These are phyloP conservation scores for Trichonephila inaurata DNA, from an alignment of 1,140 invertebrate species.

Conservation along the genomic window DNA sequence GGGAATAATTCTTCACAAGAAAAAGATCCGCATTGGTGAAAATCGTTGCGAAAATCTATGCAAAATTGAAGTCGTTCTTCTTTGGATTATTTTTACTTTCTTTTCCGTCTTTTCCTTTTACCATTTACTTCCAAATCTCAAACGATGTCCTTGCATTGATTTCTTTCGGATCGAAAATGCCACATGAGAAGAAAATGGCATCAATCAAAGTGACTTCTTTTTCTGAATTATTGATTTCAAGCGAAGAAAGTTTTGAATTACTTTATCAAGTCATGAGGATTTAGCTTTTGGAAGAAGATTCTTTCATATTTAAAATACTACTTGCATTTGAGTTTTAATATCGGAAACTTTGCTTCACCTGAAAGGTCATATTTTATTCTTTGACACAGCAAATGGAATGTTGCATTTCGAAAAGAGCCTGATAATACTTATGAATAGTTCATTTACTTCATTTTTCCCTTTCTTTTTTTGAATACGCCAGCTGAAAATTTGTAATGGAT, in stretches of 20 bases:
- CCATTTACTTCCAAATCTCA: constrained; percentile 74
- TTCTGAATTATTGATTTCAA: constrained; percentile 72
- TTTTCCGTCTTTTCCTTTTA: constrained; percentile 32
- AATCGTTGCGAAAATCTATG: constrained; percentile 74
- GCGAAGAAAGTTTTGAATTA: constrained; percentile 71
- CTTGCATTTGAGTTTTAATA: constrained; percentile 52
- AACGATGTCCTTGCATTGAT: constrained; percentile 74
- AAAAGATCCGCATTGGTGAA: constrained; percentile 41
- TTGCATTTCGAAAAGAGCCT: constrained; percentile 38
- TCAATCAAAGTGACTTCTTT: constrained; percentile 73
- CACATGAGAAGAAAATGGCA: constrained; percentile 74
- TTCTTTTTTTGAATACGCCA: background rate
- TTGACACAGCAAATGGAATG: constrained; percentile 32
- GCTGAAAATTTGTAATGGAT: background rate
- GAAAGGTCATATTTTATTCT: constrained; percentile 58
- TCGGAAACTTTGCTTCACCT: constrained; percentile 47
- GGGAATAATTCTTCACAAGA: constrained; percentile 13
- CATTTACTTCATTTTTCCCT: background rate
- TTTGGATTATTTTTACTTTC: constrained; percentile 61
- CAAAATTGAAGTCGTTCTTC: constrained; percentile 73
- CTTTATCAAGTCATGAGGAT: constrained; percentile 74
- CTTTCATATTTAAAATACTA: constrained; percentile 73
- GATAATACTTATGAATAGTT: constrained; percentile 45
- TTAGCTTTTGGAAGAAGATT: constrained; percentile 22
- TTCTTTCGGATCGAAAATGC: constrained; percentile 72